Percentiles rank a stretch among this genome's conserved stretches.
phyloP scores from a whole-genome alignment of 2,113 vertebrate species.

The Falcunculus frontatus region DNA sequence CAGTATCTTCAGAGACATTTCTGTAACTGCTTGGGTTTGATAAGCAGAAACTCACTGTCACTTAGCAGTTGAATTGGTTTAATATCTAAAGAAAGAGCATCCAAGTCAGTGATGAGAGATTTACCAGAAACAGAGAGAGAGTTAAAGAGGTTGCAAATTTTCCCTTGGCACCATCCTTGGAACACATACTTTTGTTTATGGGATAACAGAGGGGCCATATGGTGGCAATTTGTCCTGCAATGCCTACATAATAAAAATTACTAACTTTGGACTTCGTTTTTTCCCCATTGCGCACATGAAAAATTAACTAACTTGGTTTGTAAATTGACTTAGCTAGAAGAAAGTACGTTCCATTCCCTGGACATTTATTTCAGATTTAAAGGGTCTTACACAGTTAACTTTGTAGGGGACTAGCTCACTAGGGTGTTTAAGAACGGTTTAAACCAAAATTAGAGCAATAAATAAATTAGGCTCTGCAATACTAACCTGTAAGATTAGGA shows the following conservation, averaged over 20 bases:
- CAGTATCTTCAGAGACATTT: neutral
- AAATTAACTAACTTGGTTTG: neutral
- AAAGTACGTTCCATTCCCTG: neutral
- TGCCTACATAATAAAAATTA: neutral
- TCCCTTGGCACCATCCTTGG: neutral
- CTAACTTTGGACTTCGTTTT: neutral
- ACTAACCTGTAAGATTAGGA: neutral
- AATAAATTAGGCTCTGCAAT: neutral
- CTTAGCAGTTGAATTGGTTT: neutral
- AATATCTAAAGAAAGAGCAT: neutral
- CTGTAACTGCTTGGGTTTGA: neutral
- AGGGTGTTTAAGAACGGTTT: neutral
- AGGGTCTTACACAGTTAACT: neutral
- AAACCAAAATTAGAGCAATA: neutral
- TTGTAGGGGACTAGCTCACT: neutral
- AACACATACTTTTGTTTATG: neutral
- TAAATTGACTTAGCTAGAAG: neutral
- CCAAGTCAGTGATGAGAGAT: neutral
- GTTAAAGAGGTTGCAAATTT: neutral
- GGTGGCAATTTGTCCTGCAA: neutral
- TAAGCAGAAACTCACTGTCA: neutral
- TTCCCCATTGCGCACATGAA: neutral
- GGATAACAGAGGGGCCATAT: neutral
- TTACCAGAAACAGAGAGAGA: neutral
- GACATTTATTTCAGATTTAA: neutral